These are phyloP conservation scores for Gnathonemus echidnorhynchus DNA, from an alignment of 2,113 vertebrate species.

Conservation along the genomic window DNA sequence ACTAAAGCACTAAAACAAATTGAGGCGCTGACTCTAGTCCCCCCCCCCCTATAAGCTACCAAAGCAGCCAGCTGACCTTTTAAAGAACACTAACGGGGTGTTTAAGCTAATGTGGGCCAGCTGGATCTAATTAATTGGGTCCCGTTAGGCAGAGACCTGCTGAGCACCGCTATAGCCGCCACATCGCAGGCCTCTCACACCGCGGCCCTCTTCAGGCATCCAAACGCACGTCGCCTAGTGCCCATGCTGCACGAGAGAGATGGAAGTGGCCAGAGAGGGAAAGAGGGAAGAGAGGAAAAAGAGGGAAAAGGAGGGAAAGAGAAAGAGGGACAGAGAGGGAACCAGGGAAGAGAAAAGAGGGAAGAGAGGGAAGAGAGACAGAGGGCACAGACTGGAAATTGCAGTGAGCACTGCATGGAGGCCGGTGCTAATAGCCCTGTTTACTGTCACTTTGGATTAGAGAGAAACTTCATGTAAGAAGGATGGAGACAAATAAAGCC, in stretches of 20 bases:
- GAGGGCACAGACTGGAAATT: background rate
- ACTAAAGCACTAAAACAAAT: background rate
- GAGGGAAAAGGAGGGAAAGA: no score
- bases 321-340: background rate
- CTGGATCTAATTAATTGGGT: background rate
- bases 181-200: background rate
- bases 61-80: background rate
- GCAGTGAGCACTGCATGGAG: background rate
- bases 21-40: background rate
- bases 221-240: background rate
- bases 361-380: background rate
- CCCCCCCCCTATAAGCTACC: background rate
- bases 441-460: background rate
- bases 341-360: background rate
- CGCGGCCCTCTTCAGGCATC: background rate
- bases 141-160: background rate
- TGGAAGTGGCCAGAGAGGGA: background rate
- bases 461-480: background rate
- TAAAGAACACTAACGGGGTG: background rate
- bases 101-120: background rate
- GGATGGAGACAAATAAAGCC: background rate
- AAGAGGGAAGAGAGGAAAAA: no score
- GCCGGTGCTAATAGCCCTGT: background rate
- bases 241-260: background rate
- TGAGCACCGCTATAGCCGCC: background rate